Evolutionary conservation across 2,797 vertebrate species (phyloP), one percentile per base, ranked within the genome.

Genomic region (Propithecus deckenii): DNA sequence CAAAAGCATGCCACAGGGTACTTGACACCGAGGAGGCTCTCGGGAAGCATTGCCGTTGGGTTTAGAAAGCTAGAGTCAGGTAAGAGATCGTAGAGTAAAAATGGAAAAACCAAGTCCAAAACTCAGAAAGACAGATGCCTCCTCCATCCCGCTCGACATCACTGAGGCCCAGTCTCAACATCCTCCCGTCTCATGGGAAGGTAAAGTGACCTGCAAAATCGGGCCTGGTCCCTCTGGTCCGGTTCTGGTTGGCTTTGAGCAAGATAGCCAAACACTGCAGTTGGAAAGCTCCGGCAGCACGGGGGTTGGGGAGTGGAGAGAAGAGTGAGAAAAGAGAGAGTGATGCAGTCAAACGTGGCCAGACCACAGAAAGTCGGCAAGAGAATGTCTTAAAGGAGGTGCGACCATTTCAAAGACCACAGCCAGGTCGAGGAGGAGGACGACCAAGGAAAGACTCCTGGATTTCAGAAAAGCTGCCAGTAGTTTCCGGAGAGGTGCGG

Each of bases 281-380:
- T 67, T 6, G n/a, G 13, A 38, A 67, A 38, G 12, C 74, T 88
- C n/a, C 10, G 15, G 41, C 63, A 30, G 75, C 63, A 83, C 7
- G 17, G 46, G 23, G 32, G 4, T 63, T 75, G 74, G 43, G 87
- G 85, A 74, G 74, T 35, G 52, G 79, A 95, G 48, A 83, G 72
- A 95, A 89, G 79, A 94, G 63, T 63, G 80, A 93, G 79, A 83
- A 90, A 74, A 92, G 91, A 89, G 72, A 97, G 80, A 8, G 55
- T 32, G 50, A 71, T 74, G 52, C 35, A 3, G 20, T 65, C n/a
- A 75, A 61, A 86, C 0, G 0, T 74, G 55, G 55, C 67, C 46
- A 50, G 20, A 50, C 74, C 41, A n/a, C 57, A 59, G 65, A 65
- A 85, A 59, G 81, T 28, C 30, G 32, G 57, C 0, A 0, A 22